Percentiles rank a stretch among this genome's conserved stretches.
Evolutionary conservation across 2,797 vertebrate species (phyloP).

Genomic region (Muscicapa comitata): DNA sequence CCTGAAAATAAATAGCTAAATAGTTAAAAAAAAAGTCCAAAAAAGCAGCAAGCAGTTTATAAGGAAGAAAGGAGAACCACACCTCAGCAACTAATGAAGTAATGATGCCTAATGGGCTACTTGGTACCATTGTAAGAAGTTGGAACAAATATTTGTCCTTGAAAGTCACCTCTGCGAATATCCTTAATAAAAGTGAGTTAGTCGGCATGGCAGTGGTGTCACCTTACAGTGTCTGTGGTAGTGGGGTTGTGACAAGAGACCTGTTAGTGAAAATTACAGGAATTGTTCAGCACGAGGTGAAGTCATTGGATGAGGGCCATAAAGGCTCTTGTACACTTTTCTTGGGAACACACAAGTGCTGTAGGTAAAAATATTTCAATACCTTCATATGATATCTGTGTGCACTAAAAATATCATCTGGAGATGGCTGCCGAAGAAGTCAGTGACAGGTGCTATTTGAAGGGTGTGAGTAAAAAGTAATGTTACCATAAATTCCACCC

Average conservation of each 20-base stretch:
- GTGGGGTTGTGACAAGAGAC: not conserved
- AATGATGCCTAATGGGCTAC: not conserved
- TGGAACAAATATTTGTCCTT: not conserved
- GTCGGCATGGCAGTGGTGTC: not conserved
- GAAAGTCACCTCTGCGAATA: not conserved
- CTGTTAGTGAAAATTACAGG: not conserved
- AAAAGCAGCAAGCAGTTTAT: not conserved
- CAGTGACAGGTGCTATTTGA: not conserved
- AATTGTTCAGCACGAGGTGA: not conserved
- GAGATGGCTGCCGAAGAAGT: not conserved
- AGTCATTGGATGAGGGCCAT: not conserved
- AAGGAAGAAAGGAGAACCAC: not conserved
- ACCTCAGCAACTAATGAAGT: not conserved
- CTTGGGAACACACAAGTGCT: not conserved
- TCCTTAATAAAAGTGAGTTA: not conserved
- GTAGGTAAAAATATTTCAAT: not conserved
- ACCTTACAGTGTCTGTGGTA: not conserved
- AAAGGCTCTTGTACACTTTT: not conserved
- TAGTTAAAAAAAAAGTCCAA: not conserved
- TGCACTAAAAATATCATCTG: not conserved
- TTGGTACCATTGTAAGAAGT: not conserved
- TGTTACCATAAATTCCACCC: not conserved
- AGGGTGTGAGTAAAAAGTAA: not conserved
- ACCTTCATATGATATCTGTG: not conserved
- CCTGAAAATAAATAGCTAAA: not conserved